A percentile compares a stretch with the other conserved stretches of the same genome.
These are phyloP conservation scores for Yponomeuta malinellus DNA, from an alignment of 2,888 invertebrate species.

Conservation along the genomic window DNA sequence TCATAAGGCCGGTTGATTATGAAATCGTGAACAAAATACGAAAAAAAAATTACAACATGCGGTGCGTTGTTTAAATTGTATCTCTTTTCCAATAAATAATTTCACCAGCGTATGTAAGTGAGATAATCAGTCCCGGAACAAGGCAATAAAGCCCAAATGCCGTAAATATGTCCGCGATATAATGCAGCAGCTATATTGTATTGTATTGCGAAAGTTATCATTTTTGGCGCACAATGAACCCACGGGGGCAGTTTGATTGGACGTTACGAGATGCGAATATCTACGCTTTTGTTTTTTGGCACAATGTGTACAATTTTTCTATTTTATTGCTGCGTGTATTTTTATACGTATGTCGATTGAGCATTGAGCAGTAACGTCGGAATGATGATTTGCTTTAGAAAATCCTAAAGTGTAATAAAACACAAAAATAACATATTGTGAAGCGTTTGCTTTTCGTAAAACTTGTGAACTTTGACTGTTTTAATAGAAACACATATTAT, in stretches of 20 bases:
- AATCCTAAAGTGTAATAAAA: no score
- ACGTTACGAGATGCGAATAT: slow-evolving; percentile 37
- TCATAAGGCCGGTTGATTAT: no score
- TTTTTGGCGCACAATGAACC: slow-evolving; percentile 49
- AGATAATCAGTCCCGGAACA: neutral
- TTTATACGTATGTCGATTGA: neutral
- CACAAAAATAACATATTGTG: no score
- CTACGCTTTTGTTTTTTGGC: slow-evolving; percentile 16
- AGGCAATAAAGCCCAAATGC: neutral
- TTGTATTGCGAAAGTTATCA: slow-evolving; percentile 38
- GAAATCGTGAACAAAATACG: neutral
- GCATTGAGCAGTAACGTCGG: no score
- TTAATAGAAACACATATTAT: no score
- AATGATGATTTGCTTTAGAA: no score
- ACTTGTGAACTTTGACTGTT: no score
- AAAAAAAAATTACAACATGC: neutral
- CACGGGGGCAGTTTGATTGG: slow-evolving; percentile 54
- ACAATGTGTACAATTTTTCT: slow-evolving; percentile 23
- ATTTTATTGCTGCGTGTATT: slow-evolving; percentile 25
- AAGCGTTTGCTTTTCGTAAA: no score
- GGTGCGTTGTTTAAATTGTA: neutral
- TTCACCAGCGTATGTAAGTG: neutral
- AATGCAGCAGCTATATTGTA: neutral
- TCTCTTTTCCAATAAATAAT: neutral
- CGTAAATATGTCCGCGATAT: slow-evolving; percentile 7